Percentiles rank a stretch among this genome's conserved stretches.
Conservation (phyloP, 2,888 invertebrate genomes). For the Lepidonotus clava region DNA sequence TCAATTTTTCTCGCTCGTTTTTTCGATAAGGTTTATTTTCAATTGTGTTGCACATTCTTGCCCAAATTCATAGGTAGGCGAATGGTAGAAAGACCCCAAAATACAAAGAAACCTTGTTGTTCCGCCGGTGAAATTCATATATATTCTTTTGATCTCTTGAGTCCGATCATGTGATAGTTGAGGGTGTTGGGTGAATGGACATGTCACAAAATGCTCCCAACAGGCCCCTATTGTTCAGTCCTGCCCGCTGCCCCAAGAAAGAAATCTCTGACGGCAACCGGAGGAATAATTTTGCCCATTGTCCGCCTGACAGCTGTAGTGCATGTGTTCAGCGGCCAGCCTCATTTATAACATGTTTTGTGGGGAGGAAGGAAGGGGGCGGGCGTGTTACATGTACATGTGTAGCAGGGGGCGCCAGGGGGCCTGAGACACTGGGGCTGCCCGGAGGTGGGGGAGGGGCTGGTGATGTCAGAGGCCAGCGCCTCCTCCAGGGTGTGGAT, state of each 20-base stretch:
- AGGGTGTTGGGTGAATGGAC: not conserved
- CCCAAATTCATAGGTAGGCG: too few relatives aligned
- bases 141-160: slow-evolving; percentile 25
- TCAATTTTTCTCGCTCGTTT: too few relatives aligned
- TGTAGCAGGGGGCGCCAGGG: not conserved
- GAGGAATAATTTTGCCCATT: slow-evolving; percentile 29
- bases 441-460: not conserved
- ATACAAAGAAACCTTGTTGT: not conserved
- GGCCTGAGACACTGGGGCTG: not conserved
- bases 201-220: slow-evolving; percentile 21
- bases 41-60: too few relatives aligned
- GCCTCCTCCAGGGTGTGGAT: not conserved
- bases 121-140: not conserved
- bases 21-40: too few relatives aligned
- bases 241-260: not conserved
- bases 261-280: not conserved
- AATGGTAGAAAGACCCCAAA: too few relatives aligned
- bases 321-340: slow-evolving; percentile 17
- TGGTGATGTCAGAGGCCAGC: not conserved
- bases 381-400: not conserved
- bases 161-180: not conserved
- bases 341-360: slow-evolving; percentile 43
- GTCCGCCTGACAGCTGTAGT: slow-evolving; percentile 44
- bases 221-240: slow-evolving; percentile 25
- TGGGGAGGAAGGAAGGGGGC: not conserved